Base-by-base conservation (phyloP, 2,113 vertebrate species). In the Stegastes partitus region DNA sequence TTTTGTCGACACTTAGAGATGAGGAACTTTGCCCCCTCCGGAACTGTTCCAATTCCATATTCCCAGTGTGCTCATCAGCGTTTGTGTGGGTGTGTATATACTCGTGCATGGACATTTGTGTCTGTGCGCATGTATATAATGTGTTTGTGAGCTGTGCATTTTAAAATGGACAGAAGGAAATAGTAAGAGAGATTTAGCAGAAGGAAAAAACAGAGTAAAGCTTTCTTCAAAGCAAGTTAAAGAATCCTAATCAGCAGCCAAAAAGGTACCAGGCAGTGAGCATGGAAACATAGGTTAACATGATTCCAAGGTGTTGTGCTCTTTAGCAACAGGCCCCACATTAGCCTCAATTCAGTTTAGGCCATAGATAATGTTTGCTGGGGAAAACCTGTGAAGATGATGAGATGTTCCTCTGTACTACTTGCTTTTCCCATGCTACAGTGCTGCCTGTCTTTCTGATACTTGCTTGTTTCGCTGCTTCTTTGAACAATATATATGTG, bases 31-130 rank as follows among this genome's bases (percentile, higher is more conserved):
- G 66, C 77, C 77, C 84, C 75, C 85, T 81, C 59, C 18, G 73
- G 81, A 79, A 70, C 78, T 89, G 82, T 83, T 89, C 86, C 84
- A 87, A 26, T 89, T 89, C 51, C 31, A 57, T 31, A 47, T 68
- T 86, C 75, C 63, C 75, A 77, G 42, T 82, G 57, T 73, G 65
- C 74, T 83, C 72, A 83, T 82, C 73, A 81, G 61, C 21, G 5
- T 15, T 7, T 23, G 34, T 42, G 45, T 31, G 51, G 26, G 11
- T 57, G 50, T 68, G 56, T 47, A 44, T 64, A 4, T 61, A 0
- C 51, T 26, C 51, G 34, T 69, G 44, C n/a, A 11, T 54, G 18
- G 26, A 25, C 21, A 54, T 55, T 49, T 67, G 15, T 44, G 39
- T 31, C 3, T 47, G 11, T 62, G 42, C 12, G 23, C 19, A 21